Base-by-base conservation (phyloP, 92 coral and sea anemone genomes). In the Montipora capitata region DNA sequence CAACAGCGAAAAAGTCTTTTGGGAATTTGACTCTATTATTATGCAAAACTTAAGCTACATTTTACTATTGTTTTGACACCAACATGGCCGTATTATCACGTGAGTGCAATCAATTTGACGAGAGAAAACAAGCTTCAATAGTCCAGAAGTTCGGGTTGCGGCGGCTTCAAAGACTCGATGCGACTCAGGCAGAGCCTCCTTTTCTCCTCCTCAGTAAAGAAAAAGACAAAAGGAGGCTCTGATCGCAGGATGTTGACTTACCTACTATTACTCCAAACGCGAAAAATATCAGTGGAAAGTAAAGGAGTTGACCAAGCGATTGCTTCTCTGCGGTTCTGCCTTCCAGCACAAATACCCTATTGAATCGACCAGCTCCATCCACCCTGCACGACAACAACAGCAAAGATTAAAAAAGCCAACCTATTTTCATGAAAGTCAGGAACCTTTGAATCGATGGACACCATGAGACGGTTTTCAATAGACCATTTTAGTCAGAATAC, bases 201-300 rank as follows among this genome's bases (percentile, higher is more conserved):
- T 27, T 27, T 27, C 35, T 10, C 52, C 52, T 5, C 7, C 10
- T 48, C 52, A 0, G 6, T 48, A 5, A 10, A 48, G 52, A 48
- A 48, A 10, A 48, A 48, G 10, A 48, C 52, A 48, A 48, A 48
- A 48, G 52, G 73, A 9, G 15, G 9, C 15, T 68, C 9, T 10
- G 76, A 13, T 40, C 5, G 49, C 7, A 35, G n/a, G 14, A 43
- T 35, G 4, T 69, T 71, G 15, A 65, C 88, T 69, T 49, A 91
- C 94, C 94, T 4, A 91, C 79, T 58, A 91, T 91, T 18, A 91
- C 61, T 76, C 94, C 94, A 87, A 91, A 91, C 20, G 67, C 62
- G 8, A 91, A 76, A 68, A 91, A 91, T 12, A 91, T 91, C 62
- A 91, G 8, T 1, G 94, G 94, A 56, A 91, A 91, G 74, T 91